Conservation (phyloP, 1,140 invertebrate genomes). For the Cheumatopsyche charites region DNA sequence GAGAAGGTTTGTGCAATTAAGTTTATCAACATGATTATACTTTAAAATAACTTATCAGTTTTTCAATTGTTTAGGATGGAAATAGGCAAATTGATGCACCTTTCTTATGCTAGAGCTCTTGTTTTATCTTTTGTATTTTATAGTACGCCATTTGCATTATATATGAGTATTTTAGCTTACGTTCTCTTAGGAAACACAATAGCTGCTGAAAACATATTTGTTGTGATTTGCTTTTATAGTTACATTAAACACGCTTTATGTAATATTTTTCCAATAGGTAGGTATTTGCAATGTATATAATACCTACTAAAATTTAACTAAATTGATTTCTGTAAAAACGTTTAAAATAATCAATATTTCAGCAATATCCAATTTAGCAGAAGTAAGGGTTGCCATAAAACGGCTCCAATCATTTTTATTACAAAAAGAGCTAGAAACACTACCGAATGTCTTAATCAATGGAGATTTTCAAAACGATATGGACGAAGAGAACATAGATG, state of each 20-base stretch:
- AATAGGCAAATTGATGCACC: conserved; percentile 39
- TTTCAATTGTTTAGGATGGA: conserved; percentile 39
- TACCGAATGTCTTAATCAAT: conserved; percentile 4
- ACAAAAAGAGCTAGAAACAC: conserved; percentile 31
- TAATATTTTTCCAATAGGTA: conserved; percentile 43
- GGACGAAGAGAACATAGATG: conserved; percentile 28
- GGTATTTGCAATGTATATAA: too few species aligned
- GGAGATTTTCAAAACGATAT: conserved; percentile 3
- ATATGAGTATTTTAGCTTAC: conserved; percentile 40
- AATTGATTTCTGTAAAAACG: too few species aligned
- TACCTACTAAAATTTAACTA: too few species aligned
- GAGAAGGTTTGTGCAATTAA: conserved; percentile 38
- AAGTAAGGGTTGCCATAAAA: conserved; percentile 37
- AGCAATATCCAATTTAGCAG: conserved; percentile 37
- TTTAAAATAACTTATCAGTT: conserved; percentile 11
- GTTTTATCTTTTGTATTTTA: conserved; percentile 37
- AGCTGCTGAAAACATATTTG: conserved; percentile 40
- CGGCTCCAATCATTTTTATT: conserved; percentile 42
- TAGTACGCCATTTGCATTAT: conserved; percentile 35
- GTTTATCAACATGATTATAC: not conserved
- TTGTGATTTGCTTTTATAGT: conserved; percentile 38
- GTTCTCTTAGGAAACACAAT: conserved; percentile 40
- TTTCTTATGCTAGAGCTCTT: conserved; percentile 32
- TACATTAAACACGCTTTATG: conserved; percentile 35
- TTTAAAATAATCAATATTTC: conserved; percentile 8